Base-by-base conservation (phyloP, 1,140 invertebrate genomes). In the Platorchestia sp. region DNA sequence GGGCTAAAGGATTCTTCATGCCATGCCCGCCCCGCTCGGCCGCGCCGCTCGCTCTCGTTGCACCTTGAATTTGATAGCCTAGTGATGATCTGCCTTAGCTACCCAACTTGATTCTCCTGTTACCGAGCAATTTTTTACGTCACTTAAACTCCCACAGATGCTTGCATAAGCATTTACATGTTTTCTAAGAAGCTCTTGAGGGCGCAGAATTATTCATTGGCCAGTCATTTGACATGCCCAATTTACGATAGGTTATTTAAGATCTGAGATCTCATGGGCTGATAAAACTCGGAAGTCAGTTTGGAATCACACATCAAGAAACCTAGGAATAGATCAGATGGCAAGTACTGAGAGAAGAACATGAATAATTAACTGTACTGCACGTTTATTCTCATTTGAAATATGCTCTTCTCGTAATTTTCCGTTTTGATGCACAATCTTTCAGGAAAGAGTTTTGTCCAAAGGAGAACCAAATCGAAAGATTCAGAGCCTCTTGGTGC, bases 1-100 rank as follows among this genome's bases (percentile, higher is more conserved):
- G 91, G 91, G 91, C 91, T 47, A 45, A 93, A 93, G 91, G 91
- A 93, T 45, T 93, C 87, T 90, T 90, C 87, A 45, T 93, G 43
- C 41, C 91, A 93, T 93, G 45, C 91, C 91, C 91, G 89, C 6
- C 91, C 36, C 91, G 40, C 45, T 42, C 91, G 43, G 87, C 87
- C 87, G 87, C 87, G 87, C 87, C 41, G 45, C 91, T 45, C 45
- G 91, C 91, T 93, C 91, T 45, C 91, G 91, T 93, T 93, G 91
- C 91, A 47, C 91, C 91, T 45, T 44, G 41, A 93, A 93, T 93
- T 93, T 45, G 91, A 93, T 93, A 45, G 91, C 91, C 45, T 45
- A 40, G 41, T 93, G 91, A 44, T 47, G 91, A 47, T 93, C 87
- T 93, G 45, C 43, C 91, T 47, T 93, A n/a, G 91, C 91, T 45